Base-by-base conservation (phyloP, 2,888 invertebrate genomes). In the Tyria jacobaeae region DNA sequence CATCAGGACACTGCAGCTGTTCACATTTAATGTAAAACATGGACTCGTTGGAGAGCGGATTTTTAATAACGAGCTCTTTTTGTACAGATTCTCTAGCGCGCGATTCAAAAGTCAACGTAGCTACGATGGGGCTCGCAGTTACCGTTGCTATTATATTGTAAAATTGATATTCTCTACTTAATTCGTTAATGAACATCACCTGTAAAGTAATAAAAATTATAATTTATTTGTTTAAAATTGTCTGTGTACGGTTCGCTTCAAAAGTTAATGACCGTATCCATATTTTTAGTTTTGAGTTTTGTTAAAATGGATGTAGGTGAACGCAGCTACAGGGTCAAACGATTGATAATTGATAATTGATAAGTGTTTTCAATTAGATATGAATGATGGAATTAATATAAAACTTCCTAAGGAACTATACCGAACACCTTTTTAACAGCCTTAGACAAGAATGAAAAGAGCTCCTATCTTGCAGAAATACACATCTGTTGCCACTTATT, bases 131-230 rank as follows among this genome's bases (percentile, higher is more conserved):
- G 70, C 91, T 89, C 3, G 84, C 77, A 9, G 82, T 86, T 10
- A 94, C 86, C 0, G 76, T 73, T 21, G 80, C 82, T 21, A 67
- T 70, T 25, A 94, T 83, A 55, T 84, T 85, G 82, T 93, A 94
- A 78, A 74, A 92, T 69, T 94, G 94, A 60, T 90, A 93, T 69
- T 94, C 94, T 3, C 80, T 85, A 21, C 85, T 84, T 2, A 56
- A 60, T 66, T 87, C 85, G 66, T 92, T 88, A 49, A 87, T 82
- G 60, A 94, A 94, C 74, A 87, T 81, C 31, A 93, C 90, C 94
- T 94, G 68, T 3, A 64, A 63, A 52, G 10, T 31, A 31, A 31
- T 31, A 31, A 31, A 31, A 31, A 6, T 0, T 31, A 41, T 7
- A 17, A 41, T n/a, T n/a, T 39, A 39, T 4, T 39, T 4, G n/a